Evolutionary conservation across 2,113 vertebrate species (phyloP), one percentile per base, ranked within the genome.

Genomic region (Corythornis vintsioides): DNA sequence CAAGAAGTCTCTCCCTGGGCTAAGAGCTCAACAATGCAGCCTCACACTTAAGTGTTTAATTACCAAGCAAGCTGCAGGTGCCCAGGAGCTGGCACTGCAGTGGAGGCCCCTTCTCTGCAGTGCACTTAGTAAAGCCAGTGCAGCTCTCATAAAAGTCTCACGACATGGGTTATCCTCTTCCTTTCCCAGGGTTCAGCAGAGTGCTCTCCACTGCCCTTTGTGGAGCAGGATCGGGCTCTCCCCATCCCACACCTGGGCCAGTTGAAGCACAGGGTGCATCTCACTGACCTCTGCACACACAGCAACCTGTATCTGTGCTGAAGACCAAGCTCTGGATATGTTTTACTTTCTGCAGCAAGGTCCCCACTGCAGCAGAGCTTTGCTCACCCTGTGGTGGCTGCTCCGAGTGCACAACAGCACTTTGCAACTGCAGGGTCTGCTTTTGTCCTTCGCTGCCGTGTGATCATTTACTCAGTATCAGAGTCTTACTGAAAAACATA

Each of bases 101-200:
- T 5, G 12, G 11, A 29, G 3, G 47, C 85, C 26, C 71, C 75
- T 63, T 38, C 1, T 6, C 35, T 63, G 20, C 88, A 79, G 71
- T 16, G 16, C 4, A 9, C 35, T 83, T 8, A 65, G 78, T 22
- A 75, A 74, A 67, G 26, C 50, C 9, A 18, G 65, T 2, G 3
- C 43, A 43, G 70, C 45, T 9, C 85, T 40, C 7, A 0, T 22
- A 45, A 86, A 86, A 57, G 1, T 55, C 67, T 25, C 26, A 5
- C 31, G 1, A 0, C 1, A 4, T 0, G 4, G 35, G 11, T 16
- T 28, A 11, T 26, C 59, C 86, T 15, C 16, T 2, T 38, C 48
- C 57, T 15, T 35, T n/a, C 92, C 84, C 75, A 11, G 16, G 57
- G 35, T 13, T 55, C 18, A 5, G 53, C 67, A 7, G 16, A n/a